These are phyloP conservation scores for Lacanobia oleracea DNA, from an alignment of 2,888 invertebrate species.

Conservation along the genomic window DNA sequence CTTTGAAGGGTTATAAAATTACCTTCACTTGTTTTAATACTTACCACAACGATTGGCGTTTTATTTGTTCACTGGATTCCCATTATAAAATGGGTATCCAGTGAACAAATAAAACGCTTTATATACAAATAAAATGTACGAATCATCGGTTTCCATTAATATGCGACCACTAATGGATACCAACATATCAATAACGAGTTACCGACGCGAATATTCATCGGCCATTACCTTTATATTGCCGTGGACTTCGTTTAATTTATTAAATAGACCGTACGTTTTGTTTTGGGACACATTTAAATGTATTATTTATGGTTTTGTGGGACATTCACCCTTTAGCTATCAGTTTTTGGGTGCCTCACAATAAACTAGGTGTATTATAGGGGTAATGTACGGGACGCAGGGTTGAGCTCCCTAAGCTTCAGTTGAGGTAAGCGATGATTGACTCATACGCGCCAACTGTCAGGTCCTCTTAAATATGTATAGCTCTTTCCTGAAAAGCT, in stretches of 20 bases:
- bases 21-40: background rate
- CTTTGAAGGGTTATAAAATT: background rate
- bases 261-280: slow-evolving; percentile 31
- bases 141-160: slow-evolving; percentile 59
- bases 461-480: slow-evolving; percentile 30
- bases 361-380: background rate
- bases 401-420: background rate
- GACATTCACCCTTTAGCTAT: background rate
- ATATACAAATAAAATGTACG: slow-evolving; percentile 17
- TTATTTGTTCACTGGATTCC: too few species aligned
- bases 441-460: slow-evolving; percentile 23
- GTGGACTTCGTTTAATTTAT: slow-evolving; percentile 40
- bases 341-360: background rate
- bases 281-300: slow-evolving; percentile 34
- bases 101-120: slow-evolving; percentile 12
- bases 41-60: too few species aligned
- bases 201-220: slow-evolving; percentile 59
- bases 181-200: slow-evolving; percentile 61
- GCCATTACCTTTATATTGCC: slow-evolving; percentile 51
- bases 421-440: slow-evolving; percentile 38
- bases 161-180: slow-evolving; percentile 59
- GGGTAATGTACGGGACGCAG: background rate
- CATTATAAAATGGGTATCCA: background rate
- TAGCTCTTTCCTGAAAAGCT: slow-evolving; percentile 8
- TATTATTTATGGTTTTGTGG: slow-evolving; percentile 16